Percentiles rank a stretch among this genome's conserved stretches.
Evolutionary conservation across 2,888 invertebrate genomes (phyloP).

Genomic region (Nemoura dubitans): DNA sequence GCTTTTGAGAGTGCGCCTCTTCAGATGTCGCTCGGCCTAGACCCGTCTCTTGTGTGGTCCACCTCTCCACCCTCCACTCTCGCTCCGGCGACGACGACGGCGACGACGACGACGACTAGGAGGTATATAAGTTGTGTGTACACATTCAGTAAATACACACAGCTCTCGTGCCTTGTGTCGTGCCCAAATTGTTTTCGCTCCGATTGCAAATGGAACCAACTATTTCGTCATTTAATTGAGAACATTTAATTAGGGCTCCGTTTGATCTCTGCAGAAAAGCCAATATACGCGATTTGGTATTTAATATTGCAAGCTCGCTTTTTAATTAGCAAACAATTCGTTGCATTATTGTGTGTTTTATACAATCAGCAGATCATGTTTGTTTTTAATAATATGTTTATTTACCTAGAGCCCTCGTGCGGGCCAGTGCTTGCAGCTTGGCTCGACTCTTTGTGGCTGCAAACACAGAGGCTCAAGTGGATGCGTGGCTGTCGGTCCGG

Average conservation of each 20-base stretch:
- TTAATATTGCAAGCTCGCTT: constrained; percentile 8
- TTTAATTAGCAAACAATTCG: not conserved
- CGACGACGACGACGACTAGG: no score
- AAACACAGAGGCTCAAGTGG: not conserved
- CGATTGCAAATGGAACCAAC: not conserved
- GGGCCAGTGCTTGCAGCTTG: not conserved
- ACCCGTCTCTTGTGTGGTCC: not conserved
- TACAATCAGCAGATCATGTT: not conserved
- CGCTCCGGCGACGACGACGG: not conserved
- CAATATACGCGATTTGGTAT: not conserved
- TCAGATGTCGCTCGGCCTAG: not conserved
- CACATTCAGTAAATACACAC: not conserved
- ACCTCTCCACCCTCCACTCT: not conserved
- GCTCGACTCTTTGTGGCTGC: not conserved
- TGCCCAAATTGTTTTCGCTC: not conserved
- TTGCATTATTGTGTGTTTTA: not conserved
- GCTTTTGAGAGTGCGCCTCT: not conserved
- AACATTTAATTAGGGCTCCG: not conserved
- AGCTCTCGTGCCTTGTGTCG: not conserved
- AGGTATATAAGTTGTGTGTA: not conserved
- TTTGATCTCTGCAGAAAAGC: constrained; percentile 20
- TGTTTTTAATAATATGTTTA: not conserved
- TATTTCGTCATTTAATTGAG: not conserved
- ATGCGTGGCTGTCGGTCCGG: not conserved
- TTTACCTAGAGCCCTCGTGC: not conserved